Conservation (phyloP, 2,113 vertebrate species). For the Clarias batrachus region DNA sequence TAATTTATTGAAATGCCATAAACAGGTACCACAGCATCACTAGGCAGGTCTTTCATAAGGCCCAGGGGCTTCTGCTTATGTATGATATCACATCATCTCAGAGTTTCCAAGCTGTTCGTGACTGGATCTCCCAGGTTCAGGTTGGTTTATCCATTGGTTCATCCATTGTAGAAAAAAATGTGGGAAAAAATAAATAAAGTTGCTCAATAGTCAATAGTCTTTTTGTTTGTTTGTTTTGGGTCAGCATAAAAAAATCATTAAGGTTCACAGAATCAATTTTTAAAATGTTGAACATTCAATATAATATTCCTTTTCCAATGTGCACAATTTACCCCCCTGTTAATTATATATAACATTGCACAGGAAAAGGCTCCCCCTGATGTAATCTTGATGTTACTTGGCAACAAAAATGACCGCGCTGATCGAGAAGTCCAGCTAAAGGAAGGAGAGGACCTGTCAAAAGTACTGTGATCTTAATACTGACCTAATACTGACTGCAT, state of each 20-base stretch:
- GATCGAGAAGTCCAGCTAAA: conserved; percentile 70
- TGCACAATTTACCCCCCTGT: background rate
- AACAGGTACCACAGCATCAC: conserved; percentile 88
- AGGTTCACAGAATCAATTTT: background rate
- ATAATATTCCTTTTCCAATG: background rate
- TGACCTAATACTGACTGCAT: background rate
- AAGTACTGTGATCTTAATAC: conserved; percentile 67
- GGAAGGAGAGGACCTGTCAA: conserved; percentile 78
- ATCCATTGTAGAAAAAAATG: background rate
- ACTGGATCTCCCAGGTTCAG: conserved; percentile 86
- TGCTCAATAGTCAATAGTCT: accelerated
- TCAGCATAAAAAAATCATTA: background rate
- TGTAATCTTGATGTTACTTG: conserved; percentile 79
- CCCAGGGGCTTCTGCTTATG: conserved; percentile 88
- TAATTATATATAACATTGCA: background rate
- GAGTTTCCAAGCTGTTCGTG: conserved; percentile 78
- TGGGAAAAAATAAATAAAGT: background rate
- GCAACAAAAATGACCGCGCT: conserved; percentile 84
- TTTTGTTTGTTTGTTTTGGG: background rate
- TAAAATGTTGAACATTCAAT: background rate
- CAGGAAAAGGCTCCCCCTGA: conserved; percentile 77
- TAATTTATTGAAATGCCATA: conserved; percentile 12
- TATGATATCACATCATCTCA: conserved; percentile 83
- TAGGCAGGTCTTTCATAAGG: conserved; percentile 84
- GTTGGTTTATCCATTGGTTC: conserved; percentile 62